Conservation (phyloP, 2,888 invertebrate species). For the Caenorhabditis sp. region DNA sequence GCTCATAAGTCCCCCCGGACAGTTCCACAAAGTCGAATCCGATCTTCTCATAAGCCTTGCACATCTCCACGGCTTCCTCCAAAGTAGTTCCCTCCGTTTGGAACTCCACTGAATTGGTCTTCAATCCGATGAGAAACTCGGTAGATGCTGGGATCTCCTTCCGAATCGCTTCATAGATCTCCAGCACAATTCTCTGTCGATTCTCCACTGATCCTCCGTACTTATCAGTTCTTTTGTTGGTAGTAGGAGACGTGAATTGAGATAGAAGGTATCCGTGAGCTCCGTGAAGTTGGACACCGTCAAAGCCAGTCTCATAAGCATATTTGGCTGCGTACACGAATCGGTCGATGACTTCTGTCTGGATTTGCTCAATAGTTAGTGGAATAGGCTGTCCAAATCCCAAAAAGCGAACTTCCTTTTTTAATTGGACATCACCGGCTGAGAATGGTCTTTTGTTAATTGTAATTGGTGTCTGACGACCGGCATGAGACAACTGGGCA, state of each 20-base stretch:
- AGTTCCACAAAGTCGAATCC: slow-evolving; percentile 77
- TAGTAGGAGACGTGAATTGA: slow-evolving; percentile 76
- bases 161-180: slow-evolving; percentile 74
- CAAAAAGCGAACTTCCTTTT: no score
- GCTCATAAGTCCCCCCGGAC: slow-evolving; percentile 75
- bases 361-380: slow-evolving; percentile 71
- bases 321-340: slow-evolving; percentile 66
- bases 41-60: slow-evolving; percentile 39
- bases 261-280: slow-evolving; percentile 78
- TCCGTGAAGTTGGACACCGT: slow-evolving; percentile 76
- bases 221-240: slow-evolving; percentile 75
- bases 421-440: slow-evolving; percentile 72
- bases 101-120: slow-evolving; percentile 78
- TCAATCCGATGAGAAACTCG: slow-evolving; percentile 74
- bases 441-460: slow-evolving; percentile 71
- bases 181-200: slow-evolving; percentile 72
- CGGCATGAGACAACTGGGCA: slow-evolving; percentile 71
- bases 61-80: slow-evolving; percentile 71
- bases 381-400: slow-evolving; percentile 74
- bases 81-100: slow-evolving; percentile 71
- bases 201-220: slow-evolving; percentile 75
- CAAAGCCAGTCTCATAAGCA: slow-evolving; percentile 69
- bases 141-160: slow-evolving; percentile 65
- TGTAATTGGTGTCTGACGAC: slow-evolving; percentile 71
- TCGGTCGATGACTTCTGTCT: slow-evolving; percentile 71